These are phyloP conservation scores for Suillia variegata DNA, from an alignment of 2,888 invertebrate species.

Conservation along the genomic window DNA sequence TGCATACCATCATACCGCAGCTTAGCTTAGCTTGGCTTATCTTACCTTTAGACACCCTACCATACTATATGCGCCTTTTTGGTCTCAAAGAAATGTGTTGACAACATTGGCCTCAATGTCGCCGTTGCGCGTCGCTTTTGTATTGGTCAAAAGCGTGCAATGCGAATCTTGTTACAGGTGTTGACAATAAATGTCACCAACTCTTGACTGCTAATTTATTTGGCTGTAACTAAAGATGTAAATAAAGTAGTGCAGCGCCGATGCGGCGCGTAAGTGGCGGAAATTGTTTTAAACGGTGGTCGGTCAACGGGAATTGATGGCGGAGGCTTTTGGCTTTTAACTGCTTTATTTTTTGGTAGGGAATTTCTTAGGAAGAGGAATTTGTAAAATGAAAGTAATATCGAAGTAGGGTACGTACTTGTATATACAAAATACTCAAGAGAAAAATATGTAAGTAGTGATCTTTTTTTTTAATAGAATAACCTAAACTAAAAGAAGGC, in stretches of 20 bases:
- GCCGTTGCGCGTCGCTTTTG: slow-evolving; percentile 35
- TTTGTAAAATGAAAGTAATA: no score
- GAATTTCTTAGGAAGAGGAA: neutral
- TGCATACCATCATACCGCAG: no score
- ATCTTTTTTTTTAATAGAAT: no score
- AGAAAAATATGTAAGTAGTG: no score
- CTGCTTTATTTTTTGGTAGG: neutral
- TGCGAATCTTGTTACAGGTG: slow-evolving; percentile 38
- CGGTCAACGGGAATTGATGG: neutral
- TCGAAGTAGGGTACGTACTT: no score
- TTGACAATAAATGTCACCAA: slow-evolving; percentile 55
- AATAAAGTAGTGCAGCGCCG: neutral
- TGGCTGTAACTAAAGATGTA: slow-evolving; percentile 31
- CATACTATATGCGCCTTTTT: no score
- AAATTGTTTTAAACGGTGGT: no score
- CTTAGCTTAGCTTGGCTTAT: no score
- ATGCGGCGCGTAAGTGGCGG: no score
- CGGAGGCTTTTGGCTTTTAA: slow-evolving; percentile 1
- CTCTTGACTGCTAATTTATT: slow-evolving; percentile 51
- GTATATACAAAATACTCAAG: no score
- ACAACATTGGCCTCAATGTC: neutral
- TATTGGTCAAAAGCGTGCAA: slow-evolving; percentile 48
- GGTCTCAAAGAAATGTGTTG: neutral
- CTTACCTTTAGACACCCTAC: no score
- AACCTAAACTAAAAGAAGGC: no score